Base-by-base conservation (phyloP, 1,140 invertebrate genomes). In the Diprion similis region DNA sequence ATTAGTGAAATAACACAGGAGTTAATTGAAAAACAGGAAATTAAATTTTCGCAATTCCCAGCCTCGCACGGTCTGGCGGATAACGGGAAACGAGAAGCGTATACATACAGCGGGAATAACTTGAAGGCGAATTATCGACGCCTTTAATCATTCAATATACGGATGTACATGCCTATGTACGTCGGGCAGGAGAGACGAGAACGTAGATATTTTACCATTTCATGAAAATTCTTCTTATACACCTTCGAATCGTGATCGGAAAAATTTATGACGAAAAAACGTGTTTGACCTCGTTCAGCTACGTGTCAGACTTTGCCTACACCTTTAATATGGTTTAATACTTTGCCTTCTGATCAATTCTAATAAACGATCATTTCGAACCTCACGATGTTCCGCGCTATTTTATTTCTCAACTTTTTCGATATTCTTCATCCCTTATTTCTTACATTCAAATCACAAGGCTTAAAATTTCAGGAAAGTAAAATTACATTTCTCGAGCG, bases 21-120 rank as follows among this genome's bases (percentile, higher is more conserved):
- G 80, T 82, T 81, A 79, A 83, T 84, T 83, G 79, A 77, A 84
- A 84, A 82, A 80, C 78, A 81, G 79, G 79, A 83, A 84, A 84
- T 83, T 82, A 82, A 78, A 82, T 83, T 81, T 79, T 77, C 76
- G 71, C 73, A 73, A 75, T 66, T 48, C 71, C 73, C 66, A 45
- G 47, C 67, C 64, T 75, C 75, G 73, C 64, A 47, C 76, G 72
- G 75, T 66, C 71, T 72, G 73, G 18, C 46, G 75, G 65, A 78
- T 75, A 78, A 78, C 71, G 76, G 46, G 75, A 13, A 68, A 59
- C n/a, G 68, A 19, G 47, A 70, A 24, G 46, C 68, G 66, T 24
- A 59, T 59, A 37, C 24, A 6, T 59, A 70, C 73, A 47, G 75
- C 77, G 76, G 71, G 69, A 70, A 70, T 48, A 48, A 79, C 76